Base-by-base conservation (phyloP, 2,888 invertebrate species). In the Xestia sexstrigata region DNA sequence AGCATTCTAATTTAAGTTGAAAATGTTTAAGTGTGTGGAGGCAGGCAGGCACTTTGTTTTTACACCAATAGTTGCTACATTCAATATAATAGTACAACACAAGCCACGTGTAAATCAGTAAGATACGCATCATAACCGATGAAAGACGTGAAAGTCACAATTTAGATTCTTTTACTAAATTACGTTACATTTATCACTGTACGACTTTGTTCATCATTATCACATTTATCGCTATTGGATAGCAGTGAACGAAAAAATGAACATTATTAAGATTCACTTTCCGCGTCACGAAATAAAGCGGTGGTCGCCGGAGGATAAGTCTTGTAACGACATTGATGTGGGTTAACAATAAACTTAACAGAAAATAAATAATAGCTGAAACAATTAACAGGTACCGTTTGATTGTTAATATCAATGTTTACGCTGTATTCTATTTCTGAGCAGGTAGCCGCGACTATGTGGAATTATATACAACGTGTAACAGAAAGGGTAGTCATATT, bases 271-370 rank as follows among this genome's bases (percentile, higher is more conserved):
- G 87, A 87, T 89, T 89, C 88, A 91, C 87, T 90, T 89, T 87
- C 83, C 70, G 79, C 75, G 83, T 86, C 75, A 82, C 66, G 84
- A 3, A 55, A 74, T 35, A 74, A 71, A 55, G 13, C n/a, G 35
- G 45, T 52, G n/a, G 39, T 85, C 85, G 84, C 83, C 77, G 58
- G 76, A 80, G 83, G 86, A 82, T 66, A 82, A 76, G 62, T n/a
- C n/a, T n/a, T n/a, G n/a, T 65, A 86, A 76, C 90, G 90, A 89
- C 90, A 92, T 87, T 87, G 83, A 85, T 88, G 89, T 88, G 87
- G 87, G 87, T 88, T 88, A 88, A 83, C 86, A 88, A 90, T 91
- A 92, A 92, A 91, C 80, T 68, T 74, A 83, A 73, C 78, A 81
- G 87, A 81, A 85, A 87, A 88, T 88, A 90, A 90, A 89, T 89